Base-by-base conservation (phyloP, 2,888 invertebrate genomes). In the Nemoura dubitans region DNA sequence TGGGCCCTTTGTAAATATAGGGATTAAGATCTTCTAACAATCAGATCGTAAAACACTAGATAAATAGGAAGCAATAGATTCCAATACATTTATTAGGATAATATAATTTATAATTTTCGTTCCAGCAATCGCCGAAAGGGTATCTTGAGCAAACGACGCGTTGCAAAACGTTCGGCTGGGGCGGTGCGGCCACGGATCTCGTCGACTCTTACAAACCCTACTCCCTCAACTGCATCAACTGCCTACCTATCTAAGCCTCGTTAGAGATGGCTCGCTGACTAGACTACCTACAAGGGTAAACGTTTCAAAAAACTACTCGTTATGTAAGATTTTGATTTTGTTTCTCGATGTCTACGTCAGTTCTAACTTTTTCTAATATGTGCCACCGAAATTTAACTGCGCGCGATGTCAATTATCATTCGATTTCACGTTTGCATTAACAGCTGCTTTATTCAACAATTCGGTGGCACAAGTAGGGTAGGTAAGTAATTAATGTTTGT, bases 291-390 rank as follows among this genome's bases (percentile, higher is more conserved):
- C 28, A 81, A 16, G 29, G 81, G n/a, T 84, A 84, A 84, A 84
- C 84, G 84, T 84, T 84, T 84, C 84, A 76, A 84, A 84, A 84
- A 84, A 76, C 84, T 84, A 84, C 16, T 28, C 29, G 59, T n/a
- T 7, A 26, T 78, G 26, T 27, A 26, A 81, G 81, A 81, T 81
- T 81, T 81, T 81, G 81, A 81, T 81, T 81, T n/a, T 21, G 10
- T 16, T 81, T 2, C 81, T 81, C 81, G 14, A 28, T 81, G 2
- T 81, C 30, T 81, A 81, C 30, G 16, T 30, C 28, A 29, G 59
- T 28, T 81, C 30, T 81, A 81, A 6, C n/a, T 30, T 30, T 14
- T 28, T 10, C 29, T 29, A 80, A 29, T 81, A 36, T 81, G 81
- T 81, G 30, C 81, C 30, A 81, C n/a, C 30, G 2, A 27, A 6